Evolutionary conservation across 2,113 vertebrate species (phyloP).

Genomic region (Sus scrofa): T2T-Sscrofa CM000814.6:50440001-50440500

Average conservation of each 20-base stretch:
- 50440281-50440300: not conserved
- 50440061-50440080: not conserved
- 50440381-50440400: not conserved
- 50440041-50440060: not conserved
- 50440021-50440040: not conserved
- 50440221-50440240: not conserved
- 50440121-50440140: not conserved
- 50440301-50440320: not conserved
- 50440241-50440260: not conserved
- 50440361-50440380: not conserved
- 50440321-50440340: not conserved
- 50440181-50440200: not conserved
- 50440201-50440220: not conserved
- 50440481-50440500: not conserved
- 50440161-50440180: not conserved
- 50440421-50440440: not conserved
- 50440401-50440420: not conserved
- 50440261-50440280: too few relatives aligned
- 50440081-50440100: not conserved
- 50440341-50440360: not conserved
- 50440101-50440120: too few relatives aligned
- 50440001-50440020: not conserved
- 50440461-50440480: fast-evolving
- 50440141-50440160: not conserved
- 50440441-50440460: fast-evolving